These are phyloP conservation scores for Anguilla pacifica DNA, from an alignment of 2,797 vertebrate genomes.

Conservation along the genomic window DNA sequence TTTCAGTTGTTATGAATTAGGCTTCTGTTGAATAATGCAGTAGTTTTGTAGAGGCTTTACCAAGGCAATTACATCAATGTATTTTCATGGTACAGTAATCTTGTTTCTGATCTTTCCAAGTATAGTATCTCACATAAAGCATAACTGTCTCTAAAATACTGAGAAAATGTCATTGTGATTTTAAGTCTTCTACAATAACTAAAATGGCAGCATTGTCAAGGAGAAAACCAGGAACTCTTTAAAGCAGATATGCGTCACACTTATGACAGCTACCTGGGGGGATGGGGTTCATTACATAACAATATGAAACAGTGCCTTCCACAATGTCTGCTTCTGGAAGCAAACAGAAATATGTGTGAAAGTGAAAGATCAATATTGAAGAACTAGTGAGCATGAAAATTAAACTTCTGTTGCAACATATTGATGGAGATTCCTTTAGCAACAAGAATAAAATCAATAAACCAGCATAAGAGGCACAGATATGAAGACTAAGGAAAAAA, in stretches of 20 bases:
- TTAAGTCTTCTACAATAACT: neutral
- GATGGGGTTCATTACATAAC: neutral
- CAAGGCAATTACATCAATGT: neutral
- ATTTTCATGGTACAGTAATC: neutral
- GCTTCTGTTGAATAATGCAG: neutral
- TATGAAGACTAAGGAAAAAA: neutral
- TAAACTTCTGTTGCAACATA: neutral
- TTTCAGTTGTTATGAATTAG: conserved; percentile 3
- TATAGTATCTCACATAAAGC: neutral
- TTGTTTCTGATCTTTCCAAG: neutral
- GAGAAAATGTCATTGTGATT: neutral
- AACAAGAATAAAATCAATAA: conserved; percentile 5
- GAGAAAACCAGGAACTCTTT: neutral
- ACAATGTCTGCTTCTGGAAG: neutral
- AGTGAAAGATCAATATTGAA: neutral
- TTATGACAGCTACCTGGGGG: neutral
- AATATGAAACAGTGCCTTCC: neutral
- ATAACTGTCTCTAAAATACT: neutral
- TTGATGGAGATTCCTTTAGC: neutral
- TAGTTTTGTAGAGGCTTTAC: neutral
- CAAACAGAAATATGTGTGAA: neutral
- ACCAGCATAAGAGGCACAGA: neutral
- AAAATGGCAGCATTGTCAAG: neutral
- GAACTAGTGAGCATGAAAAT: neutral
- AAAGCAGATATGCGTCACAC: neutral